Evolutionary conservation across 2,113 vertebrate species (phyloP).

Genomic region (Beaufortia kweichowensis): DNA sequence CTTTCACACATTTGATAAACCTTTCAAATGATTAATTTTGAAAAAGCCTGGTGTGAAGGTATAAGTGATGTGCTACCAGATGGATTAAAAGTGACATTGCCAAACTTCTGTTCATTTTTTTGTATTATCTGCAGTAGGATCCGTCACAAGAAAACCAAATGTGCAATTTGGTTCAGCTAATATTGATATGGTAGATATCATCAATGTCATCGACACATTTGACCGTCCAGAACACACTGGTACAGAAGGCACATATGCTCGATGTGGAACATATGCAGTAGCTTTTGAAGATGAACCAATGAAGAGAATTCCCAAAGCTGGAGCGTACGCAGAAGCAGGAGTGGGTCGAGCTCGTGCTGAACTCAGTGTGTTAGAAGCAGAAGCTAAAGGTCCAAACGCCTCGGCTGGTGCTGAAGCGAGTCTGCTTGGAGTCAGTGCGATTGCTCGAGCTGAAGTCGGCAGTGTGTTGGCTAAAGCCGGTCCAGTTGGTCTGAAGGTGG

Average conservation of each 20-base stretch:
- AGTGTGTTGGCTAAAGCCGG: conserved; percentile 50
- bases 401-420: conserved; percentile 8
- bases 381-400: conserved; percentile 43
- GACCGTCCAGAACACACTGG: background rate
- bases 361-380: conserved; percentile 39
- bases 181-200: background rate
- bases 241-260: conserved; percentile 2
- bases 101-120: no score
- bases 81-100: no score
- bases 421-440: background rate
- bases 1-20: no score
- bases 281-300: background rate
- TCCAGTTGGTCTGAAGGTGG: conserved; percentile 25
- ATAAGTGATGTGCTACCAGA: no score
- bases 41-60: no score
- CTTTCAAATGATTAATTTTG: no score
- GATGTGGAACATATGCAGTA: background rate
- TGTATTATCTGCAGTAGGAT: no score
- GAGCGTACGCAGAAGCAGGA: conserved; percentile 40
- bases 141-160: background rate
- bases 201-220: background rate
- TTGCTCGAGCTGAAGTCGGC: conserved; percentile 43
- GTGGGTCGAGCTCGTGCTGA: conserved; percentile 43
- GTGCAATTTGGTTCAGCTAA: background rate
- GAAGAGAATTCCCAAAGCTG: conserved; percentile 21